Conservation (phyloP, 2,797 vertebrate genomes). For the Brachymystax lenok region DNA sequence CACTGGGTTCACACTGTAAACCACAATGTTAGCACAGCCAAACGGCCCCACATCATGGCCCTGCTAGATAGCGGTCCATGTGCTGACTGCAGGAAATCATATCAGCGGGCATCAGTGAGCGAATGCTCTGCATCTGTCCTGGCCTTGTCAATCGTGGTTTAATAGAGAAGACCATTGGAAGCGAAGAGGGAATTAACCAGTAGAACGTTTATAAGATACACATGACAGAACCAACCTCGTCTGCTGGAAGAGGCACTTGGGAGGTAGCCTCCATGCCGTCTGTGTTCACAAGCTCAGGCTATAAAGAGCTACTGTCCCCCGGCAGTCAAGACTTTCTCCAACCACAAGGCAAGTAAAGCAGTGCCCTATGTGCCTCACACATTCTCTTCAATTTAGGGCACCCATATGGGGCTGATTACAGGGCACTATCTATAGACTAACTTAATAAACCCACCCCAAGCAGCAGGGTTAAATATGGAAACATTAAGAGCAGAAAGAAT, state of each 20-base stretch:
- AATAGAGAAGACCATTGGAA: background rate
- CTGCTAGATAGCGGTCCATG: constrained; percentile 11
- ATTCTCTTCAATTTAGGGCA: constrained; percentile 20
- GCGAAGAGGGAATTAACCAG: background rate
- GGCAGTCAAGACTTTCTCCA: background rate
- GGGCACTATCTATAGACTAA: constrained; percentile 37
- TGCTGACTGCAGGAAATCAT: constrained; percentile 1
- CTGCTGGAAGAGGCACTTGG: background rate
- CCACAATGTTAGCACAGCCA: background rate
- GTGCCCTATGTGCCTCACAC: constrained; percentile 10
- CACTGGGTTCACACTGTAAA: background rate
- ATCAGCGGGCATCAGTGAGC: background rate
- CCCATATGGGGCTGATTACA: constrained; percentile 22
- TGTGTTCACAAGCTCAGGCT: background rate
- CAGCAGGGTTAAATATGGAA: constrained; percentile 49
- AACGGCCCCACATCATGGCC: constrained; percentile 13
- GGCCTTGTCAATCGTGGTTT: background rate
- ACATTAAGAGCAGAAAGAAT: constrained; percentile 52
- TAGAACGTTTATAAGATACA: background rate
- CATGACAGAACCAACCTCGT: background rate
- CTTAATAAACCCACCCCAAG: constrained; percentile 40
- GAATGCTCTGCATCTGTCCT: background rate
- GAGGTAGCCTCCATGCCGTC: background rate
- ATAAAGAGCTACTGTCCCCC: background rate
- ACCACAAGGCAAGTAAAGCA: constrained; percentile 11